These are phyloP conservation scores for Oxyteleia sp. DNA, from an alignment of 2,888 invertebrate genomes.

Conservation along the genomic window DNA sequence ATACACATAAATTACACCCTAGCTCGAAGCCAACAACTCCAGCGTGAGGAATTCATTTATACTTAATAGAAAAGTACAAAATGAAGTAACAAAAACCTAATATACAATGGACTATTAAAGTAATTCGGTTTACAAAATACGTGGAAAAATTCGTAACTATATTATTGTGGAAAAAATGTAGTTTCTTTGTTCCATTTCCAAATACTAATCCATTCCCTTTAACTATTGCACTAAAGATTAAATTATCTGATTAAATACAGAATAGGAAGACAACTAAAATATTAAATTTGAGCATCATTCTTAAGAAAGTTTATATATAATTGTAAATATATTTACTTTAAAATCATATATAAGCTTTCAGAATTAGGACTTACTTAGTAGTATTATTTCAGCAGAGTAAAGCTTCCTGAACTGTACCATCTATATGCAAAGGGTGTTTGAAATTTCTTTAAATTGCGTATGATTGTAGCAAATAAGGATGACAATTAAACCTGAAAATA, in stretches of 20 bases:
- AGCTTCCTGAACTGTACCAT: too few relatives aligned
- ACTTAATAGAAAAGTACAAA: slow-evolving; percentile 41
- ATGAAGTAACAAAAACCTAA: slow-evolving; percentile 27
- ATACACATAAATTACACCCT: slow-evolving; percentile 47
- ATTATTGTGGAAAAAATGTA: neutral
- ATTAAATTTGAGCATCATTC: slow-evolving; percentile 30
- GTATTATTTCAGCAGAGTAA: too few relatives aligned
- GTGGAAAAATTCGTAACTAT: slow-evolving; percentile 7
- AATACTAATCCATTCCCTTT: slow-evolving; percentile 21
- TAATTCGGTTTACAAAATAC: slow-evolving; percentile 6
- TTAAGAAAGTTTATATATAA: slow-evolving; percentile 11
- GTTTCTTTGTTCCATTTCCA: slow-evolving; percentile 5
- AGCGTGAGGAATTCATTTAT: slow-evolving; percentile 11
- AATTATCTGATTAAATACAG: slow-evolving; percentile 28
- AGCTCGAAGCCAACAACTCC: slow-evolving; percentile 5
- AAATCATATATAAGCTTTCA: slow-evolving; percentile 16
- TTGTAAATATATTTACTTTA: neutral
- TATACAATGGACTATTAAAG: slow-evolving; percentile 9
- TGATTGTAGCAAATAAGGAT: too few relatives aligned
- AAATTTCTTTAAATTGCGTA: too few relatives aligned
- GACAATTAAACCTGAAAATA: too few relatives aligned
- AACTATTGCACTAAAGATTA: slow-evolving; percentile 19
- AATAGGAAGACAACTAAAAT: slow-evolving; percentile 18
- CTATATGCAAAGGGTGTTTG: too few relatives aligned
- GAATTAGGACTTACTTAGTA: slow-evolving; percentile 6